These are phyloP conservation scores for Taeniopygia guttata DNA, from an alignment of 2,797 vertebrate species.

Conservation along the genomic window DNA sequence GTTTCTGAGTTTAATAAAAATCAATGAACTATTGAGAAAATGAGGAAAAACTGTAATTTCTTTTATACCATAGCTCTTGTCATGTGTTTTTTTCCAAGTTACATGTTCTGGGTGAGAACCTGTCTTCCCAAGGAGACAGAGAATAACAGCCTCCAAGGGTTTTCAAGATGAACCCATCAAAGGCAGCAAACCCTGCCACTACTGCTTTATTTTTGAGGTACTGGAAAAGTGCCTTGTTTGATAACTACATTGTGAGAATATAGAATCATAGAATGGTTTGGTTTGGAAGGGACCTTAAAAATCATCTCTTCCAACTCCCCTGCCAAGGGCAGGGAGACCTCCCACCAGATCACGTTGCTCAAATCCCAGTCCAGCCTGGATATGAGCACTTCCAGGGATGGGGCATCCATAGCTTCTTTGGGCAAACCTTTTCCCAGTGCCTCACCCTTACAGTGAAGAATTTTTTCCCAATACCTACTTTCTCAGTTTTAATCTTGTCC, in stretches of 20 bases:
- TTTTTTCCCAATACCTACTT: background rate
- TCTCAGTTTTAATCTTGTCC: background rate
- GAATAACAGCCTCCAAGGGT: background rate
- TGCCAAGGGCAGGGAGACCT: background rate
- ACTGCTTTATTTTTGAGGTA: background rate
- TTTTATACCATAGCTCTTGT: background rate
- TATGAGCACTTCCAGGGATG: background rate
- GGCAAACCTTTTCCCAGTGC: background rate
- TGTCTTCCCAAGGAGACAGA: background rate
- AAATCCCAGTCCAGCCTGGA: background rate
- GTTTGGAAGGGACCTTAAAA: background rate
- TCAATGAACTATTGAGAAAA: background rate
- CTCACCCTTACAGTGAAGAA: background rate
- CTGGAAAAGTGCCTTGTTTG: background rate
- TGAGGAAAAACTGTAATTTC: background rate
- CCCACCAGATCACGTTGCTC: background rate
- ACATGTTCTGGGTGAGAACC: background rate
- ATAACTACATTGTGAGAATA: background rate
- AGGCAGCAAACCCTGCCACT: background rate
- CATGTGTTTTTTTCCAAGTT: background rate
- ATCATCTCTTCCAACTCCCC: background rate
- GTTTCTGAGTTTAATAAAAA: background rate
- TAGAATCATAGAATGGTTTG: background rate
- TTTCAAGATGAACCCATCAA: background rate
- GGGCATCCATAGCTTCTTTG: background rate